These are phyloP conservation scores for Probosciger aterrimus DNA, from an alignment of 2,113 vertebrate species.

Conservation along the genomic window DNA sequence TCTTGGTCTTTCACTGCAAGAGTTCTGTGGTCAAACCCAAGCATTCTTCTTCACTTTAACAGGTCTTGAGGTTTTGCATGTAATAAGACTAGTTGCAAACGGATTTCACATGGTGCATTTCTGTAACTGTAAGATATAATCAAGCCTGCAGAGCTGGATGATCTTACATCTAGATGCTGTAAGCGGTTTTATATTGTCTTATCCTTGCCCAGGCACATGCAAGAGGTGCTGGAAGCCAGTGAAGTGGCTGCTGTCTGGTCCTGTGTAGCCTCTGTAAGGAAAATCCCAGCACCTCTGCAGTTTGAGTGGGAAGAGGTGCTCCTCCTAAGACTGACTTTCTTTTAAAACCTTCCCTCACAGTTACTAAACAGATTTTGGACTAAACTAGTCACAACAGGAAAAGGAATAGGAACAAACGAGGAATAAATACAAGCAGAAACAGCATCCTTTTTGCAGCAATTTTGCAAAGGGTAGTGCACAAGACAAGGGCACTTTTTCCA, in stretches of 20 bases:
- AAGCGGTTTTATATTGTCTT: background rate
- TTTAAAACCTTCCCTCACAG: background rate
- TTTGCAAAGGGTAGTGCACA: background rate
- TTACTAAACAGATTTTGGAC: background rate
- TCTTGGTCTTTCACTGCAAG: background rate
- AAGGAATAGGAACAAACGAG: background rate
- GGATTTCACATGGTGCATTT: background rate
- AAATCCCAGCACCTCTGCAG: background rate
- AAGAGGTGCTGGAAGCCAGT: background rate
- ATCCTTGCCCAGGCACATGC: background rate
- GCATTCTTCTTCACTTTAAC: conserved; percentile 10
- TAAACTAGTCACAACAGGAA: background rate
- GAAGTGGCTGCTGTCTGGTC: rapidly evolving
- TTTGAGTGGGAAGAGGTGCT: background rate
- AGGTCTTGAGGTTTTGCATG: conserved; percentile 30
- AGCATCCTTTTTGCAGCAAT: background rate
- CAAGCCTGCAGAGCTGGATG: background rate
- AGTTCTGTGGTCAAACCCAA: conserved; percentile 43
- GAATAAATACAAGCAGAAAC: conserved; percentile 5
- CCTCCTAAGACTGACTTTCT: background rate
- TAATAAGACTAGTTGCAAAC: background rate
- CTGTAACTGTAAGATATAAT: conserved; percentile 16
- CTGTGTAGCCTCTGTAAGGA: background rate
- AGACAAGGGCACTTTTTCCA: background rate
- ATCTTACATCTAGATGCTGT: background rate